Conservation (phyloP, 2,113 vertebrate genomes). For the Chitala chitala region DNA sequence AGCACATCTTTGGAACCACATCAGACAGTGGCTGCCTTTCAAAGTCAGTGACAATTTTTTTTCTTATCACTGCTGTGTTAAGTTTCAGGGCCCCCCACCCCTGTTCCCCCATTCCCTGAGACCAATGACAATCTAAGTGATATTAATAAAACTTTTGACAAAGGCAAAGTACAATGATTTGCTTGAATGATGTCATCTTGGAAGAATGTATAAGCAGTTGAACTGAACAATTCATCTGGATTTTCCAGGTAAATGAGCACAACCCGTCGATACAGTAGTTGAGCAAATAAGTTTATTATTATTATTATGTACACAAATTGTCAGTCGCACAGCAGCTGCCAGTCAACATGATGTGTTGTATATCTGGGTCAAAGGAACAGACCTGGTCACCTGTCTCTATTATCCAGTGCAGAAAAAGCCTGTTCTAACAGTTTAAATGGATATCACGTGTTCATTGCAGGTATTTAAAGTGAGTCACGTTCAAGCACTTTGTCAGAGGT, state of each 20-base stretch:
- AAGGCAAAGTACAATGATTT: slow-evolving; percentile 44
- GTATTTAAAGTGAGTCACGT: neutral
- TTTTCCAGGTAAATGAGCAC: neutral
- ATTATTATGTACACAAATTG: too few relatives aligned
- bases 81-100: slow-evolving; percentile 48
- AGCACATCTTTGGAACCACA: slow-evolving; percentile 40
- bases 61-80: slow-evolving; percentile 43
- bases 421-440: neutral
- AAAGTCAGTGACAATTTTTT: slow-evolving; percentile 50
- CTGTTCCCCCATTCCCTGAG: slow-evolving; percentile 37
- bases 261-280: slow-evolving; percentile 7
- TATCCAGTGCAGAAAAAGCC: neutral
- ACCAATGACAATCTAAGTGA: slow-evolving; percentile 51
- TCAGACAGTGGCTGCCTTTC: slow-evolving; percentile 47
- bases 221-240: slow-evolving; percentile 3
- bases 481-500: neutral
- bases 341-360: neutral
- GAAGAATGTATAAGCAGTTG: slow-evolving; percentile 37
- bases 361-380: neutral
- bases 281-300: slow-evolving; percentile 2
- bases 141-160: slow-evolving; percentile 53
- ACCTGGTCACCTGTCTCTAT: neutral
- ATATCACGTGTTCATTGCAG: neutral
- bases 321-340: neutral
- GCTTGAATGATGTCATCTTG: slow-evolving; percentile 53